Evolutionary conservation across 53 echinoderm and acorn worm genomes (phyloP), one percentile per base, ranked within the genome.

Genomic region (Holothuria scabra): DNA sequence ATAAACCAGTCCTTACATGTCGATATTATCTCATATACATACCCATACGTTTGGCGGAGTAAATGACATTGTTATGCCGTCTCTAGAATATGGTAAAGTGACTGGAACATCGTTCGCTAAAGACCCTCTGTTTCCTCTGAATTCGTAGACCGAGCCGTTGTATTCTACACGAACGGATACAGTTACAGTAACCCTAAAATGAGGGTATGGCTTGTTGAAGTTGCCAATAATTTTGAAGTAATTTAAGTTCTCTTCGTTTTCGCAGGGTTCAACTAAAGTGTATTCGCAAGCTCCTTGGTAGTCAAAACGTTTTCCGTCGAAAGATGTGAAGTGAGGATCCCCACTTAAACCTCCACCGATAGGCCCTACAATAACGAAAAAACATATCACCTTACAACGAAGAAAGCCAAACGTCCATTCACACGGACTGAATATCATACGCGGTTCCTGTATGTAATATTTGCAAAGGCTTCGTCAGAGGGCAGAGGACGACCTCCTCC

Each of bases 261-360:
- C 69, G 30, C 69, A 69, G 2, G 69, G n/a, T 20, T 69, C 69
- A 21, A 69, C 69, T 19, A 69, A 22, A 5, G 41, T 34, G 22
- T 69, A 69, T 69, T 69, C 69, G 38, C 69, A 69, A 10, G 69
- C 35, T 33, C 69, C 69, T 69, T 69, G 69, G 41, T 69, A 69
- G 16, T 69, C 20, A 35, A 69, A 69, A 37, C 12, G 37, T 20
- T 12, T 41, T 3, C 18, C 12, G 44, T 69, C 69, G 12, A 69
- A 69, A 10, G 69, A 69, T 6, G 16, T 3, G 37, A 69, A 41
- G 20, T 69, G 69, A 10, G 69, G 69, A 20, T 69, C 69, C 7
- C 69, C 69, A 23, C 41, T 69, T 37, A 69, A 11, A 34, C 19
- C 10, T 19, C 28, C 41, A 16, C 10, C 9, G 37, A 69, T 16